Evolutionary conservation across 2,888 invertebrate species (phyloP).

Genomic region (Lasioglossum marginatum): DNA sequence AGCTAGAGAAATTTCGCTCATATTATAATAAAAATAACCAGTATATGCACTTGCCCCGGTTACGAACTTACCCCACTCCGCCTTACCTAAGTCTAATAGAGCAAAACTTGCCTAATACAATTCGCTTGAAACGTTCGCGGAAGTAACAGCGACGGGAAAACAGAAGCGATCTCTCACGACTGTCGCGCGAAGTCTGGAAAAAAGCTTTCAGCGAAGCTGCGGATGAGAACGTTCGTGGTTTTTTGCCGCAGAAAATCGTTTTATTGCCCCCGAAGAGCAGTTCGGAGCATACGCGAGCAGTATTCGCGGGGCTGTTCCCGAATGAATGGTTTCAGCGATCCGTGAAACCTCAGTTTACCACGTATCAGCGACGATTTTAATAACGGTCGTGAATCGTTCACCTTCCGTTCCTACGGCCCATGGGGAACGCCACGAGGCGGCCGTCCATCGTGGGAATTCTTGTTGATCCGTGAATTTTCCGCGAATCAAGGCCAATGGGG

Average conservation of each 20-base stretch:
- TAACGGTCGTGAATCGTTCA: conserved; percentile 25
- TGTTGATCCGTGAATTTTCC: conserved; percentile 65
- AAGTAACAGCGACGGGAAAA: neutral
- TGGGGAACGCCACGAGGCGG: neutral
- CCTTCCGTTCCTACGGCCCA: neutral
- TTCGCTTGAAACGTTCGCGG: neutral
- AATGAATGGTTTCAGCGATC: conserved; percentile 50
- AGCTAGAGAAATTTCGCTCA: too few species aligned
- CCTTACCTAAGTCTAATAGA: neutral
- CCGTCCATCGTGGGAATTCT: conserved; percentile 60
- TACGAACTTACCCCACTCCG: too few species aligned
- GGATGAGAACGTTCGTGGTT: neutral
- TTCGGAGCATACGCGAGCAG: neutral
- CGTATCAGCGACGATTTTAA: conserved; percentile 37
- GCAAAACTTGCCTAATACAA: neutral
- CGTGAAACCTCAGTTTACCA: conserved; percentile 43
- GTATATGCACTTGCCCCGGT: too few species aligned
- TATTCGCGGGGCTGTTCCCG: neutral
- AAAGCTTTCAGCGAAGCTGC: neutral
- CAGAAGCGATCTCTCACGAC: neutral
- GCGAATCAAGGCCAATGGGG: conserved; percentile 54
- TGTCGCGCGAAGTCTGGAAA: neutral
- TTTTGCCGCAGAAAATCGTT: neutral
- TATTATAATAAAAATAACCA: too few species aligned
- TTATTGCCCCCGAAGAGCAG: neutral